Percentiles rank a stretch among this genome's conserved stretches.
These are phyloP conservation scores for Polyergus mexicanus DNA, from an alignment of 1,140 invertebrate genomes.

Conservation along the genomic window DNA sequence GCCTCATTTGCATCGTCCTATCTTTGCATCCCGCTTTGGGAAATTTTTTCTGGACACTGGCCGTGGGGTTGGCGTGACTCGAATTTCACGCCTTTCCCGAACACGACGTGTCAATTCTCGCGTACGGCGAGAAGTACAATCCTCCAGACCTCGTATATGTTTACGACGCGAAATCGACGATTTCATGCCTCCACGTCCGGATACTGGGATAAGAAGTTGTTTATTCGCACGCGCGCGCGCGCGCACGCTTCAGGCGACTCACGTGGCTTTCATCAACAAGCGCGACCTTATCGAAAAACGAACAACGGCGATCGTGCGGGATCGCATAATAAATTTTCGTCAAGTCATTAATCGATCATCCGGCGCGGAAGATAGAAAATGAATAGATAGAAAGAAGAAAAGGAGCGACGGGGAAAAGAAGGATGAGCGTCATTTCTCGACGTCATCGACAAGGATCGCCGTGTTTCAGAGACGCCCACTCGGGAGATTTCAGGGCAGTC, in stretches of 20 bases:
- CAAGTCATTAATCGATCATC: slow-evolving; percentile 43
- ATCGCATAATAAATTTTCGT: slow-evolving; percentile 61
- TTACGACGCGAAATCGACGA: background rate
- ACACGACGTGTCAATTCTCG: background rate
- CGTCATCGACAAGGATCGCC: slow-evolving; percentile 70
- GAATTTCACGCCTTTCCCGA: slow-evolving; percentile 42
- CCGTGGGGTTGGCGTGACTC: slow-evolving; percentile 28
- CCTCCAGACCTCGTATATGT: background rate
- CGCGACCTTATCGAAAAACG: background rate
- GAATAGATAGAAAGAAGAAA: slow-evolving; percentile 8
- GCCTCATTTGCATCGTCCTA: slow-evolving; percentile 28
- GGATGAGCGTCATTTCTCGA: slow-evolving; percentile 64
- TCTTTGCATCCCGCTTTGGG: background rate
- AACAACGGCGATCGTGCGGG: slow-evolving; percentile 9
- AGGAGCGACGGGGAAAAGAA: slow-evolving; percentile 10
- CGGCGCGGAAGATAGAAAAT: background rate
- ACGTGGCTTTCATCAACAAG: slow-evolving; percentile 13
- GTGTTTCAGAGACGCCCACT: slow-evolving; percentile 62
- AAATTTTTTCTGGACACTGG: slow-evolving; percentile 42
- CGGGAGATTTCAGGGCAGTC: slow-evolving; percentile 69
- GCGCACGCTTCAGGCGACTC: background rate
- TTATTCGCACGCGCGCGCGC: background rate
- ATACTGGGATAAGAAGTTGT: background rate
- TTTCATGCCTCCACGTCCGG: background rate
- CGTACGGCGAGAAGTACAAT: background rate